Base-by-base conservation (phyloP, 2,888 invertebrate genomes). In the Ashinkailepas kermadecensis region DNA sequence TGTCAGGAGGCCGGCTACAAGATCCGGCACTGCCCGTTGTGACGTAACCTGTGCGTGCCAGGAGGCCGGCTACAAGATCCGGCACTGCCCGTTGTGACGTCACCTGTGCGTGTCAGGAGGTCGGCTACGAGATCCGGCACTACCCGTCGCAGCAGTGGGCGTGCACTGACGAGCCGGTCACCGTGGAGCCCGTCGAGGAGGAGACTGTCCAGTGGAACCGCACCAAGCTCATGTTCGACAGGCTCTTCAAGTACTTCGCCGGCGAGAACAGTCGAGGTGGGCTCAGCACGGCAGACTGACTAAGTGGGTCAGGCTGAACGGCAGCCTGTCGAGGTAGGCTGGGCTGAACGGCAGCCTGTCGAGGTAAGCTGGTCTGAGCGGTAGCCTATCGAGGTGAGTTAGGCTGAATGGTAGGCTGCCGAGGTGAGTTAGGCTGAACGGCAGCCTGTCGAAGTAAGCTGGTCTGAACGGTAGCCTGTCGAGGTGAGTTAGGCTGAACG, bases 191-290 rank as follows among this genome's bases (percentile, higher is more conserved):
- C 56, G 62, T 65, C 18, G 70, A 74, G 21, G 74, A 74, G 56
- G 74, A 74, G 74, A 23, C 74, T 1, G 54, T 82, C 18, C 74
- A 81, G 58, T 74, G 80, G 80, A 70, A 78, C 12, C 82, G 82
- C n/a, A 81, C 82, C 58, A 81, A 82, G 23, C 82, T 81, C 74
- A 83, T 84, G 83, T 84, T 84, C 81, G 81, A 81, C 78, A 74
- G 80, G n/a, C 82, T 84, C 56, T 84, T 83, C 81, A 82, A 82
- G 39, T 84, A 83, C 82, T 82, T 83, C 58, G 80, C 82, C 67
- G 84, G 84, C 57, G 83, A 83, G 39, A 84, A 84, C 67, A 82
- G 82, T 58, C 67, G 74, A 81, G 81, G 84, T 83, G 80, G 81
- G 57, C 23, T 18, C 39, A 39, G 39, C 39, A 39, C 39, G 39